Conservation (phyloP, 2,888 invertebrate genomes). For the Eupithecia insigniata region DNA sequence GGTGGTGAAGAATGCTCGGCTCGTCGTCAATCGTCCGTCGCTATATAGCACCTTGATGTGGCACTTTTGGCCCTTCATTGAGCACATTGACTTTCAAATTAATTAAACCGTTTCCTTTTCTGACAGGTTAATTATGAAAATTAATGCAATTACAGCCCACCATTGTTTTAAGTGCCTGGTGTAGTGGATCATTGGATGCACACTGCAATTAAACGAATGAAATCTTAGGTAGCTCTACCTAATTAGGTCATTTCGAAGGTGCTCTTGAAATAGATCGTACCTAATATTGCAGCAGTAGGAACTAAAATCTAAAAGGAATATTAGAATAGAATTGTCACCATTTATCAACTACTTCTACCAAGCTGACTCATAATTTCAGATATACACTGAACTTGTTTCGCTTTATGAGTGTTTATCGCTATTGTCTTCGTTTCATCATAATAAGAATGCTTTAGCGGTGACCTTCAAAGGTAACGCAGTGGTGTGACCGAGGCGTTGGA, state of each 20-base stretch:
- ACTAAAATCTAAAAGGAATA: too few relatives aligned
- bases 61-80: conserved; percentile 27
- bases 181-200: not conserved
- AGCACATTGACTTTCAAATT: conserved; percentile 38
- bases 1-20: conserved; percentile 3
- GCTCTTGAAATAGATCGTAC: not conserved
- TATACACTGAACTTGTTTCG: conserved; percentile 14
- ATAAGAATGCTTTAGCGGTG: conserved; percentile 53
- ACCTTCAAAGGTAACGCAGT: conserved; percentile 58
- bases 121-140: conserved; percentile 22
- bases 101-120: conserved; percentile 41
- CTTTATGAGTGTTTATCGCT: conserved; percentile 30
- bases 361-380: not conserved
- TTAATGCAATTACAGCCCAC: conserved; percentile 16
- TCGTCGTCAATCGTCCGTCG: not conserved
- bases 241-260: not conserved
- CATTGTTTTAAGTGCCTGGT: not conserved
- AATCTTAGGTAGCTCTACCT: not conserved
- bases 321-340: not conserved
- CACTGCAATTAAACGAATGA: not conserved
- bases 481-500: conserved; percentile 54
- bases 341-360: not conserved
- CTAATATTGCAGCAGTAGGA: too few relatives aligned
- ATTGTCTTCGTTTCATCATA: conserved; percentile 46
- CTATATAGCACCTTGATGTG: not conserved